Evolutionary conservation across 2,797 vertebrate species (phyloP), one percentile per base, ranked within the genome.

Genomic region (Jordanella pulchra): DNA sequence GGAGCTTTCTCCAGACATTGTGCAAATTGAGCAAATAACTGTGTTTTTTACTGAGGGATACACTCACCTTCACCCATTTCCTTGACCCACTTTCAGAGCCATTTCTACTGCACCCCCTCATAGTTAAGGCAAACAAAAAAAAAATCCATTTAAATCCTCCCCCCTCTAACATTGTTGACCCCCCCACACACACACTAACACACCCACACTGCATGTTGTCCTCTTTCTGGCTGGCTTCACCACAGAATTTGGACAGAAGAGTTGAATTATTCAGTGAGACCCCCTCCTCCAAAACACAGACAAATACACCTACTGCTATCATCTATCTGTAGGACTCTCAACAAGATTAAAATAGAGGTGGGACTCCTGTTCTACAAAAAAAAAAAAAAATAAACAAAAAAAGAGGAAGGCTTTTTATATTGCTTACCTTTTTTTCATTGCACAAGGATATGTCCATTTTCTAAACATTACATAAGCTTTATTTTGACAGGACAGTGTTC

Each of bases 181-280:
- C 80, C 75, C 79, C 67, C 67, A 55, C 72, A 63, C 72, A 67
- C 71, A 53, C 72, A 65, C 77, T 65, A 54, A 70, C 70, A 66
- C 68, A 75, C 64, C 50, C 71, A 82, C 58, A 76, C 80, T 73
- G 66, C 79, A 81, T 91, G 81, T 79, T 88, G 86, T 91, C 87
- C 83, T 88, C 86, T 90, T 89, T 92, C 88, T 84, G 89, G 89
- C 84, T 89, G 87, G 86, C 85, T 92, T 90, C 89, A 91, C 89
- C 77, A 83, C 83, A 83, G 90, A 91, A 85, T 86, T 91, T 88
- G 85, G 86, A 84, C 80, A 89, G 87, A 87, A 77, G 77, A 85
- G 76, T 84, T 94, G 89, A 94, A 94, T 93, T 90, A 94, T 94
- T 94, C 90, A 93, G 77, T 64, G 84, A 84, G 58, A 80, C 72